These are phyloP conservation scores for Graptemys geographica DNA, from an alignment of 2,797 vertebrate species.

Conservation along the genomic window DNA sequence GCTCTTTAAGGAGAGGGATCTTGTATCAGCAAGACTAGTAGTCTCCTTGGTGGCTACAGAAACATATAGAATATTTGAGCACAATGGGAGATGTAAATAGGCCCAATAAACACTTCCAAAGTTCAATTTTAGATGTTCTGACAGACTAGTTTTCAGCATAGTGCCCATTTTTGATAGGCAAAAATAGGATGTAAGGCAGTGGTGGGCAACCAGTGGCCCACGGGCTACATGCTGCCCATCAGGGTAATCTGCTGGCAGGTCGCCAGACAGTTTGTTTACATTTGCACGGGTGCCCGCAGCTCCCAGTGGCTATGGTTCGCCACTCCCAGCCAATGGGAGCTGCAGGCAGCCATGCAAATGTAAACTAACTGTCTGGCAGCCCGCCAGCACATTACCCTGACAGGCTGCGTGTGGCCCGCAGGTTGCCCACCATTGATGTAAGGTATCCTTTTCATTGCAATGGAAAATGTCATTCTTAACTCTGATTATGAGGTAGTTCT, in stretches of 20 bases:
- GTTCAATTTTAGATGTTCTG: not conserved
- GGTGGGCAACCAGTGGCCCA: too few species aligned
- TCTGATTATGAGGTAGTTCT: too few species aligned
- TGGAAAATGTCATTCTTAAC: not conserved
- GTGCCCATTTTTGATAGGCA: not conserved
- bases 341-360: too few species aligned
- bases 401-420: too few species aligned
- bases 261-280: too few species aligned
- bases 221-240: too few species aligned
- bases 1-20: not conserved
- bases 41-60: not conserved
- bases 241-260: too few species aligned
- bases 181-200: not conserved
- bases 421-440: not conserved
- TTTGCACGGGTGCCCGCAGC: too few species aligned
- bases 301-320: too few species aligned
- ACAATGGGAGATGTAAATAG: not conserved
- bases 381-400: too few species aligned
- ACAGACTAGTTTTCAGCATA: not conserved
- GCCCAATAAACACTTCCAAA: not conserved
- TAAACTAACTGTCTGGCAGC: too few species aligned
- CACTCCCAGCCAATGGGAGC: too few species aligned
- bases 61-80: not conserved
- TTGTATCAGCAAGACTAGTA: not conserved
- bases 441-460: not conserved